Percentiles rank a stretch among this genome's conserved stretches.
phyloP scores from a whole-genome alignment of 2,113 vertebrate species.

The Dascyllus trimaculatus region DNA sequence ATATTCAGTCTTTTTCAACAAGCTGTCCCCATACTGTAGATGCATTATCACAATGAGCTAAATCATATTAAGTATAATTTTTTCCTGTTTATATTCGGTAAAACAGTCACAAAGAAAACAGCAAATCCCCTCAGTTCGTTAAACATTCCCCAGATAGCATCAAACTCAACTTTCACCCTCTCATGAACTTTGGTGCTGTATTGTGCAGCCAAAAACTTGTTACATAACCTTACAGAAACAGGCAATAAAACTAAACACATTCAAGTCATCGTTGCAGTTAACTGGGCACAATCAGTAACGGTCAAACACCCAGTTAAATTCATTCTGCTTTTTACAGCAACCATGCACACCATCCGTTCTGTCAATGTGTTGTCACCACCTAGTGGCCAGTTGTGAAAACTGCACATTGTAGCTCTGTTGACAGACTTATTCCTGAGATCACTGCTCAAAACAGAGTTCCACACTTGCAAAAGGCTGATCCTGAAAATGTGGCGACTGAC shows the following conservation, averaged over 20 bases:
- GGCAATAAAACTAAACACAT: not conserved
- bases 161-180: not conserved
- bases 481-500: not conserved
- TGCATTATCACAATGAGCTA: not conserved
- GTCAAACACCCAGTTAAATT: not conserved
- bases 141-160: not conserved
- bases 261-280: not conserved
- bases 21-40: not conserved
- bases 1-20: not conserved
- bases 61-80: not conserved
- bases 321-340: not conserved
- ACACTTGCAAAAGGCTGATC: not conserved
- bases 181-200: not conserved
- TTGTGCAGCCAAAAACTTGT: not conserved
- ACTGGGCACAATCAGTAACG: not conserved
- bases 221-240: not conserved
- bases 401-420: not conserved
- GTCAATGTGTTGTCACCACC: constrained; percentile 50
- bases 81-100: not conserved
- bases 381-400: constrained; percentile 40
- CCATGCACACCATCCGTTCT: not conserved
- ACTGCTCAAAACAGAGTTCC: not conserved
- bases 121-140: not conserved
- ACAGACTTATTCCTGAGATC: not conserved
- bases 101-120: not conserved